These are phyloP conservation scores for Apostichopus japonicus DNA, from an alignment of 35 echinoderm and acorn worm species.

Conservation along the genomic window DNA sequence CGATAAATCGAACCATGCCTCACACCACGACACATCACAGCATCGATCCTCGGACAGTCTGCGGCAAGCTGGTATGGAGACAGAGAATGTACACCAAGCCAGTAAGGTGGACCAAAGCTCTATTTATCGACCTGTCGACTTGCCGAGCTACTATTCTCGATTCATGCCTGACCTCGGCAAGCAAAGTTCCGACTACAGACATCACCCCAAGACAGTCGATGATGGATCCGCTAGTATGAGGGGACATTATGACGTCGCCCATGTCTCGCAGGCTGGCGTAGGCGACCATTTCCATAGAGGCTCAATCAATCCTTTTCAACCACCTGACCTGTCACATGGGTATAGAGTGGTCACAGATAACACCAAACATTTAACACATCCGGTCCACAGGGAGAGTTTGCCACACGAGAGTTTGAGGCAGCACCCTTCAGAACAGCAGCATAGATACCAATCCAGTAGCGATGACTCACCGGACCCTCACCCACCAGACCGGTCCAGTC, in stretches of 20 bases:
- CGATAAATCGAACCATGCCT: neutral
- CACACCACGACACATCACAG: neutral
- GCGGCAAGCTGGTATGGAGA: neutral
- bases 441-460: neutral
- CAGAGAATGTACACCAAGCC: constrained; percentile 3
- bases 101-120: neutral
- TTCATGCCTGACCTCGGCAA: neutral
- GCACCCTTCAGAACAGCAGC: neutral
- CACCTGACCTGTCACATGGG: constrained; percentile 9
- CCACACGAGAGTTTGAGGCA: neutral
- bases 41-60: neutral
- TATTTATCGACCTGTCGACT: neutral
- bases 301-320: neutral
- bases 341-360: neutral
- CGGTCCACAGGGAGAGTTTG: neutral
- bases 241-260: neutral
- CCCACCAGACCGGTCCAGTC: neutral
- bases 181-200: neutral
- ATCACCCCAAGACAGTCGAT: neutral
- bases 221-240: neutral
- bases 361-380: neutral
- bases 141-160: neutral
- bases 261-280: neutral
- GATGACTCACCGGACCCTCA: neutral
- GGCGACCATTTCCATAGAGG: neutral